Evolutionary conservation across 2,113 vertebrate species (phyloP).

Genomic region (Setophaga coronata): DNA sequence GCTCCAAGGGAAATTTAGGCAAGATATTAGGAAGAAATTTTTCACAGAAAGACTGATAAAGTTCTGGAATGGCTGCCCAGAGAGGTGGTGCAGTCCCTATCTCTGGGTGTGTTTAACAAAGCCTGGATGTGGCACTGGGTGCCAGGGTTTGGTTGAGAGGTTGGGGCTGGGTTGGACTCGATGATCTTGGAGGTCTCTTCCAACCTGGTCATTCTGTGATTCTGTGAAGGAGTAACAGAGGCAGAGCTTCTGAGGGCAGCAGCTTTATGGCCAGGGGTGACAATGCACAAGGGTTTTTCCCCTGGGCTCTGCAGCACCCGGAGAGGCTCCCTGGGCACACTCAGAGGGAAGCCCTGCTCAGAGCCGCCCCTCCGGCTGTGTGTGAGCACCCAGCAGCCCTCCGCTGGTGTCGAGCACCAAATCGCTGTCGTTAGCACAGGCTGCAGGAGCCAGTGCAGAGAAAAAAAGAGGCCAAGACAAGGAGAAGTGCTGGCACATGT

Average conservation of each 20-base stretch:
- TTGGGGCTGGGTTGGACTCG: too few relatives aligned
- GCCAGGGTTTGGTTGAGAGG: too few relatives aligned
- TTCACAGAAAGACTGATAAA: neutral
- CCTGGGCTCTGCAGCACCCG: neutral
- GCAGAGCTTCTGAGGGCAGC: neutral
- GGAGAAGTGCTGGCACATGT: neutral
- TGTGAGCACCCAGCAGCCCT: neutral
- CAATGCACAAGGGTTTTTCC: neutral
- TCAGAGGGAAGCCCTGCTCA: neutral
- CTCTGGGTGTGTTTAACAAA: neutral
- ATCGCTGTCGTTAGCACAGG: fast-evolving
- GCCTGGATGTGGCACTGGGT: too few relatives aligned
- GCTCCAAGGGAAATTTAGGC: neutral
- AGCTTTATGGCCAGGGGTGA: neutral
- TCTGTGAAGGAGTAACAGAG: neutral
- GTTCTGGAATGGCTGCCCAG: neutral
- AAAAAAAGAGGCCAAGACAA: neutral
- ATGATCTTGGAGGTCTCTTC: neutral
- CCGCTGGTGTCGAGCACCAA: neutral
- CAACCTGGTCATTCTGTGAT: neutral
- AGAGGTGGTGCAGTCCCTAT: neutral
- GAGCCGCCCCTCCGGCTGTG: neutral
- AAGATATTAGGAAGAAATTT: neutral
- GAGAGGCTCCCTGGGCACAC: neutral
- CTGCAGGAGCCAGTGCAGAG: neutral